Conservation (phyloP, 2,797 vertebrate genomes). For the Tiaroga cobitis region DNA sequence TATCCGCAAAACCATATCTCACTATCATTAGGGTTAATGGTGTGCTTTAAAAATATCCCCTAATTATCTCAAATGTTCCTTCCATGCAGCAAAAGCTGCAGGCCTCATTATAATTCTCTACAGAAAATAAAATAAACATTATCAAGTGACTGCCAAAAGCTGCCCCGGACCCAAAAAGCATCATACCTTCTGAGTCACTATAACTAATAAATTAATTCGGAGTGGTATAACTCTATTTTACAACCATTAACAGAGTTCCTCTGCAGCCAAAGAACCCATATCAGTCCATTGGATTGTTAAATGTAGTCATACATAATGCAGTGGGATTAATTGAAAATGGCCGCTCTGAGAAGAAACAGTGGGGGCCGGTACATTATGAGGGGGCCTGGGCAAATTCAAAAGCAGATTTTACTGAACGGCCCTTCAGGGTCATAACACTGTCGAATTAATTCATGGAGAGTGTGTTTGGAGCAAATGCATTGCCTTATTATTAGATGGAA, state of each 20-base stretch:
- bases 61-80: constrained; percentile 19
- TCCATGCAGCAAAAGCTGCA: constrained; percentile 7
- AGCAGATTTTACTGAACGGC: constrained; percentile 76
- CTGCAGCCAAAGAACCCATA: constrained; percentile 76
- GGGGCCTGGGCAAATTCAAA: constrained; percentile 76
- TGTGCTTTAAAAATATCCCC: not conserved
- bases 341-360: constrained; percentile 62
- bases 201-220: constrained; percentile 66
- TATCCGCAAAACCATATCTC: not conserved
- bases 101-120: constrained; percentile 35
- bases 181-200: constrained; percentile 52
- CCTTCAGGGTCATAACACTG: constrained; percentile 74
- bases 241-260: constrained; percentile 77
- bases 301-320: constrained; percentile 83
- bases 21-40: not conserved
- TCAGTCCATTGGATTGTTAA: constrained; percentile 82
- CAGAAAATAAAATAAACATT: constrained; percentile 21
- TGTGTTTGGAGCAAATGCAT: constrained; percentile 67
- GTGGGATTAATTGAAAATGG: constrained; percentile 80
- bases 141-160: constrained; percentile 31
- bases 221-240: constrained; percentile 75
- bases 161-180: constrained; percentile 23
- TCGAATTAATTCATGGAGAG: constrained; percentile 74
- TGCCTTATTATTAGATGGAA: constrained; percentile 65
- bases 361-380: constrained; percentile 72